Percentiles rank a stretch among this genome's conserved stretches.
Conservation (phyloP, 2,888 invertebrate species). For the Dysmachus trigonus region DNA sequence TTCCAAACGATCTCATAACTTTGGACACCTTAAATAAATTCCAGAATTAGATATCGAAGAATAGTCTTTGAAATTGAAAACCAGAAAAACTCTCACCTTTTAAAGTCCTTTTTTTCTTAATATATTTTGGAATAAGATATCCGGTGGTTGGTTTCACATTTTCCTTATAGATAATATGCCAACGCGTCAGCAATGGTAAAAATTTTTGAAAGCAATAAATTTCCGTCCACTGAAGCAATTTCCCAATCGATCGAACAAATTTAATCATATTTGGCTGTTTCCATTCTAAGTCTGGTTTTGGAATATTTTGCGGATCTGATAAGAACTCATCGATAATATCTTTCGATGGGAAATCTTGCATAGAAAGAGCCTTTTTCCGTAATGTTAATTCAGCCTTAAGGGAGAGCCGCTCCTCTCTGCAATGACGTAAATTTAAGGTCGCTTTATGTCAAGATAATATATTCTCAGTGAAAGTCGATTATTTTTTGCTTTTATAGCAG, state of each 20-base stretch:
- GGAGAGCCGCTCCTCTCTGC: conserved; percentile 71
- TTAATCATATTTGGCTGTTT: conserved; percentile 74
- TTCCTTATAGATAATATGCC: conserved; percentile 68
- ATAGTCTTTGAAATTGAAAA: conserved; percentile 62
- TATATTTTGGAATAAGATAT: conserved; percentile 65
- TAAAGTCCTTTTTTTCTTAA: conserved; percentile 69
- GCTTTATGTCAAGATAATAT: not conserved
- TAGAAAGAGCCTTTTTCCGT: conserved; percentile 73
- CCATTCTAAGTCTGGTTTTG: conserved; percentile 69
- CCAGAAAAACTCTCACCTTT: conserved; percentile 66
- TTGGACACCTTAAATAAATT: conserved; percentile 67
- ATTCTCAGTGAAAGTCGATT: not conserved
- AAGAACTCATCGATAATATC: conserved; percentile 79
- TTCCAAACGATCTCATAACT: conserved; percentile 79
- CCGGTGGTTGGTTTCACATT: conserved; percentile 47
- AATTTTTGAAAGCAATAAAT: conserved; percentile 81
- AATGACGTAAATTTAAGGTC: conserved; percentile 52
- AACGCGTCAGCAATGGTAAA: conserved; percentile 78
- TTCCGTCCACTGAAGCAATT: conserved; percentile 77
- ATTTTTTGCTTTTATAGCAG: not conserved
- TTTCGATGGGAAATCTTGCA: conserved; percentile 75
- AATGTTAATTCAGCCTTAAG: conserved; percentile 76
- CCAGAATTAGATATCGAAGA: not conserved
- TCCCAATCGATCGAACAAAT: conserved; percentile 75
- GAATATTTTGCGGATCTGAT: conserved; percentile 66